Percentiles rank a stretch among this genome's conserved stretches.
phyloP scores from a whole-genome alignment of 1,140 invertebrate genomes.

The Drosophila nasuta region DNA sequence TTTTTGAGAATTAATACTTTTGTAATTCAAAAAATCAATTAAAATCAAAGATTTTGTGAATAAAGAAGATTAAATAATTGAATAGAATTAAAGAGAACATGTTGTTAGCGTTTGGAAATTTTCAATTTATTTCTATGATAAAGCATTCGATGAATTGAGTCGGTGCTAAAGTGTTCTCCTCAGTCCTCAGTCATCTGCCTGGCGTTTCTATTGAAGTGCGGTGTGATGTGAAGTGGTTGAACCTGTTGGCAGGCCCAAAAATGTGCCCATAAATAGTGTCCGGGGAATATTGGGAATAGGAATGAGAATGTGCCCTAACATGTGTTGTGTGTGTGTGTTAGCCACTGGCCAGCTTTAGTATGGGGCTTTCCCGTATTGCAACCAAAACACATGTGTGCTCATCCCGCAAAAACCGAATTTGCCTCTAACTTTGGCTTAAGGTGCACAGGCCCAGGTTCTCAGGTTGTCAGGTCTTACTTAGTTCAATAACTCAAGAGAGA shows the following conservation, averaged over 20 bases:
- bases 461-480: constrained; percentile 36
- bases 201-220: constrained; percentile 2
- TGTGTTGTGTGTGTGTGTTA: constrained; percentile 32
- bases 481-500: constrained; percentile 48
- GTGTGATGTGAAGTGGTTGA: constrained; percentile 2
- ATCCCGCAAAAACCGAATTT: constrained; percentile 7
- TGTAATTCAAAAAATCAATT: too few relatives aligned
- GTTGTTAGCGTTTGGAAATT: too few relatives aligned
- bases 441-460: constrained; percentile 6
- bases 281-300: too few relatives aligned
- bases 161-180: background rate
- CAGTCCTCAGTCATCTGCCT: background rate
- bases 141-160: too few relatives aligned
- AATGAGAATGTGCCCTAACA: constrained; percentile 27
- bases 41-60: too few relatives aligned
- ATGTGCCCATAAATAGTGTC: constrained; percentile 13
- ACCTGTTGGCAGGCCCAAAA: constrained; percentile 38
- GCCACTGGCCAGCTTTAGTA: constrained; percentile 55
- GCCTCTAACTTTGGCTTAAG: constrained; percentile 57
- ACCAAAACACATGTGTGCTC: constrained; percentile 17
- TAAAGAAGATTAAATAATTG: too few relatives aligned
- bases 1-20: too few relatives aligned
- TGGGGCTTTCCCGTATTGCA: constrained; percentile 57
- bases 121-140: too few relatives aligned
- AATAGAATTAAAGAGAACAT: too few relatives aligned